Percentiles rank a stretch among this genome's conserved stretches.
Conservation (phyloP, 2,113 vertebrate genomes). For the Callospermophilus lateralis region DNA sequence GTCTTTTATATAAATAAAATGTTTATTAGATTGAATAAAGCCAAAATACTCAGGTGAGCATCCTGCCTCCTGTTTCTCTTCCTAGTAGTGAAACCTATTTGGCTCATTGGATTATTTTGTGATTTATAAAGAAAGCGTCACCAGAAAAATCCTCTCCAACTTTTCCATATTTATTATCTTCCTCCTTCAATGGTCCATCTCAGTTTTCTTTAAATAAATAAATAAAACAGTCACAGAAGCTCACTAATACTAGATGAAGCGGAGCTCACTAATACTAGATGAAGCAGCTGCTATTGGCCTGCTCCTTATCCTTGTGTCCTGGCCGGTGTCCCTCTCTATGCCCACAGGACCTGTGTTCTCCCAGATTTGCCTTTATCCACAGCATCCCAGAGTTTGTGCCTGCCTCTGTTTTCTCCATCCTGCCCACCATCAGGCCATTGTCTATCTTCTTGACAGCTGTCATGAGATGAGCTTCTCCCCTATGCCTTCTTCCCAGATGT, state of each 20-base stretch:
- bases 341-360: background rate
- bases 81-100: background rate
- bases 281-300: background rate
- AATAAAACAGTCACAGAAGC: background rate
- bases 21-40: conserved; percentile 88
- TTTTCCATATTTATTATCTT: background rate
- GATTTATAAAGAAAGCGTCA: background rate
- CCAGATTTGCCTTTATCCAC: background rate
- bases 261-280: background rate
- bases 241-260: background rate
- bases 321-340: background rate
- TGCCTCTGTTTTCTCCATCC: background rate
- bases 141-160: background rate
- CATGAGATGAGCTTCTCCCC: background rate
- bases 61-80: conserved; percentile 2
- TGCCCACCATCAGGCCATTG: too few species aligned
- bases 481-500: background rate
- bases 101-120: background rate
- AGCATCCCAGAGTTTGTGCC: background rate
- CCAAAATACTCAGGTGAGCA: conserved; percentile 76
- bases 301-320: background rate
- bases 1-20: conserved; percentile 86
- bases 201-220: background rate
- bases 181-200: background rate
- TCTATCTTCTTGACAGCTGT: background rate